Conservation (phyloP, 2,888 invertebrate species). For the Archaeoteleia sp. region DNA sequence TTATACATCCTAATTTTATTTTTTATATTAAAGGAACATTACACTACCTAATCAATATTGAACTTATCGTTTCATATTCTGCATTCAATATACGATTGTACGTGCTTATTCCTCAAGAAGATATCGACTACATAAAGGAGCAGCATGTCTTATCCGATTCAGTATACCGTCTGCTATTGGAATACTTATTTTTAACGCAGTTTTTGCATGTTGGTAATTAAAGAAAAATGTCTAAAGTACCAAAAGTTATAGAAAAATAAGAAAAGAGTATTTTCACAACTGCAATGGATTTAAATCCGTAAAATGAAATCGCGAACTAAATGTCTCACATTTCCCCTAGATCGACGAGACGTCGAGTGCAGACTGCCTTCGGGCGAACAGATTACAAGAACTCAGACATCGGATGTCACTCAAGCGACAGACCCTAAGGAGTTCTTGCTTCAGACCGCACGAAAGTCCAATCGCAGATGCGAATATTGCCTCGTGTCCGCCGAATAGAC, state of each 20-base stretch:
- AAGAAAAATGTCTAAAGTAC: too few relatives aligned
- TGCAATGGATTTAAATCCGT: slow-evolving; percentile 7
- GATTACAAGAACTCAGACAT: slow-evolving; percentile 57
- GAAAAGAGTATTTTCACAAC: not conserved
- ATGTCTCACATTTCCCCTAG: slow-evolving; percentile 17
- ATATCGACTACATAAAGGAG: too few relatives aligned
- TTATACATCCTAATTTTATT: too few relatives aligned
- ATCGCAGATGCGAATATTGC: slow-evolving; percentile 44
- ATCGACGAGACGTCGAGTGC: slow-evolving; percentile 30
- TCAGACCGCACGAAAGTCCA: slow-evolving; percentile 43
- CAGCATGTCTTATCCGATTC: too few relatives aligned
- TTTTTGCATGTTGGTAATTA: too few relatives aligned
- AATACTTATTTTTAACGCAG: too few relatives aligned
- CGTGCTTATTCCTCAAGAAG: too few relatives aligned
- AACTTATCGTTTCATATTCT: too few relatives aligned
- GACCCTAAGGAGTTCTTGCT: slow-evolving; percentile 61
- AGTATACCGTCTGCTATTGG: too few relatives aligned
- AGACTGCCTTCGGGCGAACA: slow-evolving; percentile 41
- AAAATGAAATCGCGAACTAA: slow-evolving; percentile 7
- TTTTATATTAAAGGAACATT: too few relatives aligned
- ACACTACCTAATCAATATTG: too few relatives aligned
- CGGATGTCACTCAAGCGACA: slow-evolving; percentile 62
- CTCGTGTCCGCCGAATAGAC: slow-evolving; percentile 30
- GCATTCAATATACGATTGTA: too few relatives aligned
- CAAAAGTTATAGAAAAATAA: slow-evolving; percentile 1